Conservation (phyloP, 1,140 invertebrate genomes). For the Saccostrea echinata region DNA sequence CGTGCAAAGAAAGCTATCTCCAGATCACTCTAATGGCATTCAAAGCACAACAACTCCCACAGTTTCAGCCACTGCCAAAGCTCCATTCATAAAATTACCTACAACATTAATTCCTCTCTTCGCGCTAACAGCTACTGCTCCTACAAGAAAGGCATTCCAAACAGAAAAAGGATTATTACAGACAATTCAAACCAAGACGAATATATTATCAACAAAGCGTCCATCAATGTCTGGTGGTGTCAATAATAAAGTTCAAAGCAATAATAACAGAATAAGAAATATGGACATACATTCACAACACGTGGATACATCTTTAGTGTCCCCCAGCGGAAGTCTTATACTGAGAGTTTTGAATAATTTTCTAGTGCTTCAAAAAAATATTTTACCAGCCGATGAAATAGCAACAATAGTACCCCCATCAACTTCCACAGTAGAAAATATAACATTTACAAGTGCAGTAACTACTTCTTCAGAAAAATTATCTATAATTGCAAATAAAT, state of each 20-base stretch:
- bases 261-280: not conserved
- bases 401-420: not conserved
- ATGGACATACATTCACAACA: not conserved
- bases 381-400: not conserved
- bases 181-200: not conserved
- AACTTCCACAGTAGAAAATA: not conserved
- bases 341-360: constrained; percentile 5
- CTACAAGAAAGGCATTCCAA: not conserved
- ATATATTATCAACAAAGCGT: not conserved
- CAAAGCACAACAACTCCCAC: not conserved
- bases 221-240: not conserved
- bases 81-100: not conserved
- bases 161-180: not conserved
- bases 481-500: not conserved
- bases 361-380: not conserved
- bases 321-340: not conserved
- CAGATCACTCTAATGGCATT: not conserved
- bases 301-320: not conserved
- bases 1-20: not conserved
- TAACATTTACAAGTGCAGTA: not conserved
- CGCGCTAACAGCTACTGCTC: not conserved
- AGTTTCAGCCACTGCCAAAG: not conserved
- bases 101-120: not conserved
- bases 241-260: not conserved
- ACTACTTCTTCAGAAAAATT: not conserved